Conservation (phyloP, 2,113 vertebrate genomes). For the Entomyzon cyanotis region DNA sequence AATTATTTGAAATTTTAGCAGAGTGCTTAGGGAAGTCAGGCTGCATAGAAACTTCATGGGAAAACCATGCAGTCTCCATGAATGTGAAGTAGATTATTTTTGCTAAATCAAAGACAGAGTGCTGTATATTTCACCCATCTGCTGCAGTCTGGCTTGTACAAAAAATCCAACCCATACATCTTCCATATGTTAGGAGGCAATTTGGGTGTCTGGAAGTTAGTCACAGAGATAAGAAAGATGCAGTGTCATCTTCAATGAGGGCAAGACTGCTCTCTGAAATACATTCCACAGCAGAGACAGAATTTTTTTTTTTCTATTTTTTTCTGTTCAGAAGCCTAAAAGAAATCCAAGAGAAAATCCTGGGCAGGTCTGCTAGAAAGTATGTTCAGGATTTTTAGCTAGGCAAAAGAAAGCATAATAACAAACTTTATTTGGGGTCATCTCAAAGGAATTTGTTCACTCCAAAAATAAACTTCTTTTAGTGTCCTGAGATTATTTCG, state of each 20-base stretch:
- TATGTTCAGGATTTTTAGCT: background rate
- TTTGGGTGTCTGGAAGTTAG: conserved; percentile 12
- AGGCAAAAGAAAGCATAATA: background rate
- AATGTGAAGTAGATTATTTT: background rate
- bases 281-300: background rate
- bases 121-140: conserved; percentile 12
- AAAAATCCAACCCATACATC: background rate
- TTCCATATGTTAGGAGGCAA: conserved; percentile 33
- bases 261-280: background rate
- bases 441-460: background rate
- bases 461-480: background rate
- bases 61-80: background rate
- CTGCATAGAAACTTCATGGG: background rate
- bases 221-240: conserved; percentile 17
- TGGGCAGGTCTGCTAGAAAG: background rate
- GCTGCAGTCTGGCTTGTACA: background rate
- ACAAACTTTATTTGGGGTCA: background rate
- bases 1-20: background rate
- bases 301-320: background rate
- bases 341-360: background rate
- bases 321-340: background rate
- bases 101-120: conserved; percentile 12
- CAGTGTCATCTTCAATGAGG: background rate
- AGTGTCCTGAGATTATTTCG: background rate
- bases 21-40: background rate